A percentile compares a stretch with the other conserved stretches of the same genome.
phyloP scores from a whole-genome alignment of 1,140 invertebrate genomes.

The Euura saliciscinereae region DNA sequence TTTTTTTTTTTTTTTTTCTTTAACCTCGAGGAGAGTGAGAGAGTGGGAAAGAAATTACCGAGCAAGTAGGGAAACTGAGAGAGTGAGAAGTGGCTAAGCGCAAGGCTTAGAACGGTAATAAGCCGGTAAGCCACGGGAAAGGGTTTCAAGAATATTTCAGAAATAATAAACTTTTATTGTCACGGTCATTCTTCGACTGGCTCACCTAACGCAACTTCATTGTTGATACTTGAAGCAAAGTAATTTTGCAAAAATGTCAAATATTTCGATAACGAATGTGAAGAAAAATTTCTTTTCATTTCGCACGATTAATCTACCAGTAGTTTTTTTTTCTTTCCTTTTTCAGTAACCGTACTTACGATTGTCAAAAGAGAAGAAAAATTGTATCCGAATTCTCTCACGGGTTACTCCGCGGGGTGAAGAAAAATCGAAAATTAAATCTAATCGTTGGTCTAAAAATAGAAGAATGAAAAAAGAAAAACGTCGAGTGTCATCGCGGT shows the following conservation, averaged over 20 bases:
- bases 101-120: background rate
- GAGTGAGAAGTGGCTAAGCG: background rate
- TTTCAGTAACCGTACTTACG: background rate
- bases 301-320: too few species aligned
- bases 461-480: slow-evolving; percentile 4
- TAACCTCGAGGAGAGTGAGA: background rate
- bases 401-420: background rate
- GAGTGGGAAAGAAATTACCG: background rate
- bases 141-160: background rate
- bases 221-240: background rate
- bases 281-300: too few species aligned
- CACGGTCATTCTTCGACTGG: background rate
- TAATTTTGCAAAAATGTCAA: background rate
- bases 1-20: background rate
- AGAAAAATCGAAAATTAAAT: slow-evolving; percentile 49
- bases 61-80: background rate
- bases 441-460: slow-evolving; percentile 26
- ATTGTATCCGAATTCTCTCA: background rate
- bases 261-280: background rate
- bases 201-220: background rate
- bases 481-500: background rate
- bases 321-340: background rate
- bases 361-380: background rate
- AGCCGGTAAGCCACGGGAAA: background rate
- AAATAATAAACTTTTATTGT: slow-evolving; percentile 4